Base-by-base conservation (phyloP, 2,888 invertebrate genomes). In the Hymenopus coronatus region DNA sequence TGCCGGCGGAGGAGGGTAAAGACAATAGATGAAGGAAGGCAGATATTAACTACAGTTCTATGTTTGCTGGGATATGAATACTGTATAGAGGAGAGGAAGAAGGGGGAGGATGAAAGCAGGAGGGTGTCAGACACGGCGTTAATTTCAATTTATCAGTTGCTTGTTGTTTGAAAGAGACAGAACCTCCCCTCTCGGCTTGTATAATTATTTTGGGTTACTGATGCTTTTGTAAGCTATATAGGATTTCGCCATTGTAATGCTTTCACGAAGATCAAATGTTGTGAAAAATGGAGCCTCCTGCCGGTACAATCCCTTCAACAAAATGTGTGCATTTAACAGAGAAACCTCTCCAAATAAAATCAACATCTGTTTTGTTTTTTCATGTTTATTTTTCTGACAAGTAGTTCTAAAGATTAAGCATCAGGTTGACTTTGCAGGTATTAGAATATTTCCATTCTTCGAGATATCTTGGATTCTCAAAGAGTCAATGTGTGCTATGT, bases 121-220 rank as follows among this genome's bases (percentile, higher is more conserved):
- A 86, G 87, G 87, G 87, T 87, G 87, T 87, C 87, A 87, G 82
- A 70, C 87, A 87, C 82, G 82, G 82, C 87, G 87, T 87, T 87
- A 87, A 87, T 87, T 87, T 87, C 87, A 87, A 87, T 87, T 87
- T 87, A 87, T 87, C 87, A 87, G 87, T 87, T 87, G 82, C 87
- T 82, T 87, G 86, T 86, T 86, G 87, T 82, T 87, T 87, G 82
- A 87, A 87, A 87, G 87, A 27, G 82, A 87, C 82, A 70, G 54
- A 87, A 82, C 33, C 86, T 46, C 15, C 85, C 85, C 85, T 46
- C 81, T 27, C 86, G 28, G 25, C 87, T 82, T 87, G 87, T 82
- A 86, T 86, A 86, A 86, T 82, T 87, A 87, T 87, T 87, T 87
- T 40, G 82, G 87, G 87, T 87, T 87, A 70, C 86, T 86, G 70